phyloP scores from a whole-genome alignment of 2,113 vertebrate genomes.

The Mesocricetus auratus region DNA sequence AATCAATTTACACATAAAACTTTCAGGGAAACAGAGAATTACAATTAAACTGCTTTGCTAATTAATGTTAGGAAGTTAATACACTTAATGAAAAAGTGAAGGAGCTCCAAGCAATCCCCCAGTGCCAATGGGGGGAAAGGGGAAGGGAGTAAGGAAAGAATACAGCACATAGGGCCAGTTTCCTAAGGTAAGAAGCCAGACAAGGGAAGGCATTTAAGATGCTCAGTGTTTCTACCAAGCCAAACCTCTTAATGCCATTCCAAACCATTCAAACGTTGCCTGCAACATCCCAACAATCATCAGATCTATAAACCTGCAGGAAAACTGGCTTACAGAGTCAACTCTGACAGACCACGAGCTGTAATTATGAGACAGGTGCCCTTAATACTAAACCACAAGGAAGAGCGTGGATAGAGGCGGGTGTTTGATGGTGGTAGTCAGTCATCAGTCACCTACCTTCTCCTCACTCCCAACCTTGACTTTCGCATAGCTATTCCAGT shows the following conservation, averaged over 20 bases:
- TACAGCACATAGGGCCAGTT: not conserved
- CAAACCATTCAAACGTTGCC: slow-evolving; percentile 30
- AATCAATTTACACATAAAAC: not conserved
- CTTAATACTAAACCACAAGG: slow-evolving; percentile 70
- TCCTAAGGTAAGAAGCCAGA: not conserved
- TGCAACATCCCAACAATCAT: slow-evolving; percentile 55
- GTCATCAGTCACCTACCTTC: not conserved
- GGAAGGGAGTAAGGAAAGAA: not conserved
- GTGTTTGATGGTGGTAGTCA: slow-evolving; percentile 58
- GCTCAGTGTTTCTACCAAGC: not conserved
- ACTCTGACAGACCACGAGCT: slow-evolving; percentile 80
- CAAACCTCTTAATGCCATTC: not conserved
- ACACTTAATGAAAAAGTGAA: not conserved
- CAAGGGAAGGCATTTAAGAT: not conserved
- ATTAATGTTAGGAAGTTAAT: not conserved
- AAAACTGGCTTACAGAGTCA: slow-evolving; percentile 66
- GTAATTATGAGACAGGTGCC: slow-evolving; percentile 69
- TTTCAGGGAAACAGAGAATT: not conserved
- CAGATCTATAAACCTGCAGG: slow-evolving; percentile 57
- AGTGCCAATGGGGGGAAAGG: not conserved
- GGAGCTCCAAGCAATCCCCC: not conserved
- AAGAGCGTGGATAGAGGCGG: slow-evolving; percentile 32
- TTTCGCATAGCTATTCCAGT: not conserved
- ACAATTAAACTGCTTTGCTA: slow-evolving; percentile 35
- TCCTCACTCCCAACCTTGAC: slow-evolving; percentile 47